Evolutionary conservation across 2,797 vertebrate genomes (phyloP).

Genomic region (Cuniculus paca): DNA sequence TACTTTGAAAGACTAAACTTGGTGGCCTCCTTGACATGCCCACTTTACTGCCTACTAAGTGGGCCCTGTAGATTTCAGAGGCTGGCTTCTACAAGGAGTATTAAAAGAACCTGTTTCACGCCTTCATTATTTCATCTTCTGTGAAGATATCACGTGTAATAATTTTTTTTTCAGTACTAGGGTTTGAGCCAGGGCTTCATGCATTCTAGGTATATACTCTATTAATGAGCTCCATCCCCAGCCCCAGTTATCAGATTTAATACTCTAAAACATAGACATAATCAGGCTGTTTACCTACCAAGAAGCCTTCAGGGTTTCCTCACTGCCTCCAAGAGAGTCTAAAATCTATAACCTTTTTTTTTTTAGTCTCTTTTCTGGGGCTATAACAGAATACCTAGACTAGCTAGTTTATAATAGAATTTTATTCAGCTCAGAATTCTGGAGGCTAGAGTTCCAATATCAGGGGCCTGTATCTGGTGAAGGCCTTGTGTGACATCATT

Average conservation of each 20-base stretch:
- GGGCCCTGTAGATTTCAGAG: neutral
- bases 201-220: neutral
- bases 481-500: neutral
- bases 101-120: neutral
- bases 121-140: neutral
- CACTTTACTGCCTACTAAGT: neutral
- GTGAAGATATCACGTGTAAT: neutral
- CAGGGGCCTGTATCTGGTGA: neutral
- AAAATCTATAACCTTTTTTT: neutral
- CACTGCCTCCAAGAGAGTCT: neutral
- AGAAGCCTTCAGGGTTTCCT: neutral
- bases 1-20: neutral
- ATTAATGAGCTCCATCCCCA: neutral
- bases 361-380: neutral
- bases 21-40: neutral
- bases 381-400: neutral
- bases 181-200: neutral
- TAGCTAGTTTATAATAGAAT: neutral
- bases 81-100: neutral
- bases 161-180: neutral
- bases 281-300: no score
- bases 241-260: neutral
- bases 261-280: neutral
- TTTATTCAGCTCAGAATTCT: neutral
- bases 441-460: neutral